Percentiles rank a stretch among this genome's conserved stretches.
Evolutionary conservation across 2,113 vertebrate species (phyloP).

Genomic region (Phylloscopus trochilus): DNA sequence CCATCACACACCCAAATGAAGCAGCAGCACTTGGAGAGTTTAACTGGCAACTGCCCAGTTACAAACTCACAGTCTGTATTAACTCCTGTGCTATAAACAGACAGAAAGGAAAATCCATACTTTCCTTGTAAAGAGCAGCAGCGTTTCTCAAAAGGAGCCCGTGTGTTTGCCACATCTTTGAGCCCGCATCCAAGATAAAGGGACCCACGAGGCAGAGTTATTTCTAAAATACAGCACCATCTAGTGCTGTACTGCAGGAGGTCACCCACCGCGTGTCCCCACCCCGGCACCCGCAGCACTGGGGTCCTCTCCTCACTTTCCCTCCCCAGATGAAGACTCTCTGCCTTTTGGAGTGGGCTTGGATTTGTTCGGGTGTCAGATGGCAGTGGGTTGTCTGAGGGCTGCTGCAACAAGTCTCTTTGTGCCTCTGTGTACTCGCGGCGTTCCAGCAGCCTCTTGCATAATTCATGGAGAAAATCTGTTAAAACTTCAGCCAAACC

Average conservation of each 20-base stretch:
- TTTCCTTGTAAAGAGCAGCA: not conserved
- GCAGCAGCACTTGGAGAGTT: not conserved
- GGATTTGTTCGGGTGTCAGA: not conserved
- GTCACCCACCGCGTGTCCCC: not conserved
- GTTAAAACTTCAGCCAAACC: constrained; percentile 42
- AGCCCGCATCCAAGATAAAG: not conserved
- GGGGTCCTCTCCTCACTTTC: not conserved
- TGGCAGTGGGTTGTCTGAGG: constrained; percentile 15
- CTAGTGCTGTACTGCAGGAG: constrained; percentile 39
- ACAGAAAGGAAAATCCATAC: constrained; percentile 2
- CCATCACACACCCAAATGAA: not conserved
- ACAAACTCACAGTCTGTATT: not conserved
- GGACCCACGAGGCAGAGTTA: not conserved
- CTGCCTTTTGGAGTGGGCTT: not conserved
- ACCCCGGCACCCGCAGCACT: not conserved
- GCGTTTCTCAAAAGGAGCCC: not conserved
- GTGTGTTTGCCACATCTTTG: not conserved
- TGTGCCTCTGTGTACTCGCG: constrained; percentile 28
- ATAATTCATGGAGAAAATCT: constrained; percentile 60
- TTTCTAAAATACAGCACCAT: constrained; percentile 63
- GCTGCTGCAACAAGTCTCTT: constrained; percentile 15
- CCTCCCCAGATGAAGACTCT: not conserved
- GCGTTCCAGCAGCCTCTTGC: constrained; percentile 36
- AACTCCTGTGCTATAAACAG: not conserved
- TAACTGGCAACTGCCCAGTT: not conserved